Conservation (phyloP, 2,113 vertebrate genomes). For the Siniperca knerii region DNA sequence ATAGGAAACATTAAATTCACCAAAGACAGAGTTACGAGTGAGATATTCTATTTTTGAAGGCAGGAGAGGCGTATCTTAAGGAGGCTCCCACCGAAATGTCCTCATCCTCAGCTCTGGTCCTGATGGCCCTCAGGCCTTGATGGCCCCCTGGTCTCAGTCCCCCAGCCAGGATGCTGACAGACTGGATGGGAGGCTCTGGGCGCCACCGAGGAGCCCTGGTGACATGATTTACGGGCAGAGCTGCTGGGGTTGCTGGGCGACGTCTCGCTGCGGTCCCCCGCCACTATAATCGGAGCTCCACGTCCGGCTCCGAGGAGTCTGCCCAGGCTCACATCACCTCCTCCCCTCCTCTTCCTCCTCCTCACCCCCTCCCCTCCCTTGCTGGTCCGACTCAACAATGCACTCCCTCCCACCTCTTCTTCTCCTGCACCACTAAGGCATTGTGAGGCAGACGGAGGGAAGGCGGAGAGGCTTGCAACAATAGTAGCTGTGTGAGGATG, state of each 20-base stretch:
- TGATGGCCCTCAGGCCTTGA: slow-evolving; percentile 7
- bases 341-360: slow-evolving; percentile 43
- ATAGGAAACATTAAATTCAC: neutral
- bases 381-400: slow-evolving; percentile 28
- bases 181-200: slow-evolving; percentile 67
- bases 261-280: slow-evolving; percentile 77
- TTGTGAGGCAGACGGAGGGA: slow-evolving; percentile 36
- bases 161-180: slow-evolving; percentile 60
- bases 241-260: slow-evolving; percentile 76
- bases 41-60: slow-evolving; percentile 9
- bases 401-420: slow-evolving; percentile 33
- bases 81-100: slow-evolving; percentile 35
- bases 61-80: slow-evolving; percentile 37
- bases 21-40: neutral
- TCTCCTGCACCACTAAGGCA: slow-evolving; percentile 32
- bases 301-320: slow-evolving; percentile 82
- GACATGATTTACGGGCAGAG: slow-evolving; percentile 82
- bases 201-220: slow-evolving; percentile 64
- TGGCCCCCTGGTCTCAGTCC: slow-evolving; percentile 36
- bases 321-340: slow-evolving; percentile 68
- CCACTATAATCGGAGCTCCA: slow-evolving; percentile 80
- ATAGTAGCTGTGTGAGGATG: slow-evolving; percentile 59
- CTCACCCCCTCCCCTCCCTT: slow-evolving; percentile 40
- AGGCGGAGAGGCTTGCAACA: slow-evolving; percentile 52
- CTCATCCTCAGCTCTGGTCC: slow-evolving; percentile 13